phyloP scores from a whole-genome alignment of 1,140 invertebrate species.

The Drosophila seguyi region DNA sequence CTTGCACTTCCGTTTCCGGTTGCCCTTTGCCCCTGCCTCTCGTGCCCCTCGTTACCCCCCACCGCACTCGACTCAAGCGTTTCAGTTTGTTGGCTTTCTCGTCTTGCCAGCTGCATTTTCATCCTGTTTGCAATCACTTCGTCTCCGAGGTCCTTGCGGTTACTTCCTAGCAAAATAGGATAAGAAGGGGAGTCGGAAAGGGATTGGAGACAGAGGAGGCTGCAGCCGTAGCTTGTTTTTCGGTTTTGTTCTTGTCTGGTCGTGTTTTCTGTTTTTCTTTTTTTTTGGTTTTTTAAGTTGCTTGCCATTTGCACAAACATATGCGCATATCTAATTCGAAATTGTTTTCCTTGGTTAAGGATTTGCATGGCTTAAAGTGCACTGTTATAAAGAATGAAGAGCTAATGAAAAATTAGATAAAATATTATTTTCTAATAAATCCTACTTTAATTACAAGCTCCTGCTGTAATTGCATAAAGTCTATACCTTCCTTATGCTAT shows the following conservation, averaged over 20 bases:
- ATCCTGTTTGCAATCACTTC: conserved; percentile 75
- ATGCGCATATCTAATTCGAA: conserved; percentile 78
- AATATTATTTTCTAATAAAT: no score
- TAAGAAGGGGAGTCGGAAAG: background rate
- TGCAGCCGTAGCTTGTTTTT: conserved; percentile 39
- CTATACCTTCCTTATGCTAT: background rate
- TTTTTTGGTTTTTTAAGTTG: conserved; percentile 43
- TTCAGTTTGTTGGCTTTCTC: conserved; percentile 71
- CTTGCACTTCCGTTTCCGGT: conserved; percentile 73
- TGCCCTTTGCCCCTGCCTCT: conserved; percentile 4
- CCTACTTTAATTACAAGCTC: background rate
- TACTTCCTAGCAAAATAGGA: background rate
- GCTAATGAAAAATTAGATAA: background rate
- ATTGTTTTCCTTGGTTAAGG: conserved; percentile 64
- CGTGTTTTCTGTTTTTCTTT: conserved; percentile 14
- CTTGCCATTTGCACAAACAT: conserved; percentile 73
- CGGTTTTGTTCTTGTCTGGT: conserved; percentile 22
- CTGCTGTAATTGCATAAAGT: background rate
- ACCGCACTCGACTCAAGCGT: conserved; percentile 27
- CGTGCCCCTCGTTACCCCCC: conserved; percentile 1
- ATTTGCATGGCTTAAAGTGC: conserved; percentile 52
- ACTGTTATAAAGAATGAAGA: conserved; percentile 2
- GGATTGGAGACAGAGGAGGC: conserved; percentile 7
- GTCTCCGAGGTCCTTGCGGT: conserved; percentile 66
- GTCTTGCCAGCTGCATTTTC: conserved; percentile 70